These are phyloP conservation scores for Pachyuromys duprasi DNA, from an alignment of 2,797 vertebrate species.

Conservation along the genomic window DNA sequence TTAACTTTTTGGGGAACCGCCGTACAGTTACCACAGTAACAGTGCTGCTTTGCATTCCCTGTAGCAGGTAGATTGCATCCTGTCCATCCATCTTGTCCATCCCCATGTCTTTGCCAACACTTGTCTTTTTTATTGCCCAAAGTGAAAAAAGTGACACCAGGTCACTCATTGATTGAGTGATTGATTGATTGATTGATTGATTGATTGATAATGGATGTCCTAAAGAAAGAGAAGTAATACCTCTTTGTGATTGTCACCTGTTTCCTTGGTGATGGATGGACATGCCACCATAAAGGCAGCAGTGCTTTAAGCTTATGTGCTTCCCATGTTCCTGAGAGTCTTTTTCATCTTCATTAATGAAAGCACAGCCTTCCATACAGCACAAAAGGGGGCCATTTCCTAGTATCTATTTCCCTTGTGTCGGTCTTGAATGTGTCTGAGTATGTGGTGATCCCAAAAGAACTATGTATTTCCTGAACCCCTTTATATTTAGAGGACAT, in stretches of 20 bases:
- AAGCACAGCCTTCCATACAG: neutral
- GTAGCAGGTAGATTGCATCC: neutral
- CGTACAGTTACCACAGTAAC: neutral
- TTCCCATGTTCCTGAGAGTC: neutral
- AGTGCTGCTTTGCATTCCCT: neutral
- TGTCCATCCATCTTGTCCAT: neutral
- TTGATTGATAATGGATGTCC: neutral
- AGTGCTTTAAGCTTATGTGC: neutral
- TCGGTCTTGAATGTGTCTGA: neutral
- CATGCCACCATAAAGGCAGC: neutral
- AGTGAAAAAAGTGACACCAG: neutral
- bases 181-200: neutral
- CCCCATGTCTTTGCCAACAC: neutral
- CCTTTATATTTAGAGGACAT: neutral
- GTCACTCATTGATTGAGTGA: no score
- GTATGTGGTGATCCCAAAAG: neutral
- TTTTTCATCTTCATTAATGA: neutral
- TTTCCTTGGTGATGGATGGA: conserved; percentile 24
- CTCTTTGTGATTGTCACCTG: neutral
- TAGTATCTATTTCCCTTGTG: neutral
- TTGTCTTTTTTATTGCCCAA: neutral
- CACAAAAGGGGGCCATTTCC: neutral
- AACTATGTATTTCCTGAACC: neutral
- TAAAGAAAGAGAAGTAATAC: neutral
- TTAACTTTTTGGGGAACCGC: neutral